Base-by-base conservation (phyloP, 2,888 invertebrate genomes). In the Erynnis tages region DNA sequence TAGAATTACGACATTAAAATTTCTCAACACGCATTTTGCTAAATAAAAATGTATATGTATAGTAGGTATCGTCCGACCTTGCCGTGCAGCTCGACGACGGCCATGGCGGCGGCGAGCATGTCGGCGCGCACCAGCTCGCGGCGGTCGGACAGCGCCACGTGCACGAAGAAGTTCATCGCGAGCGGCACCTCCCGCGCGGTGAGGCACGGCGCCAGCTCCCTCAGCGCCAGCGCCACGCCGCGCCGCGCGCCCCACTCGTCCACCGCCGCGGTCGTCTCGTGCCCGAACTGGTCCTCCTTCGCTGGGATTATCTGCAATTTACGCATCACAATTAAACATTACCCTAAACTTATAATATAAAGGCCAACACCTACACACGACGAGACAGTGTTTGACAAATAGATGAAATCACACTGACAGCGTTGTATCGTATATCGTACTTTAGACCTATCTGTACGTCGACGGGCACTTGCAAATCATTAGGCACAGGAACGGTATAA, bases 51-150 rank as follows among this genome's bases (percentile, higher is more conserved):
- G 14, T 10, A 8, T 41, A 14, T 25, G 29, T 11, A n/a, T 46
- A 2, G 0, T n/a, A n/a, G n/a, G n/a, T n/a, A n/a, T n/a, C n/a
- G n/a, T n/a, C 5, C 47, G 25, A 94, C 94, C 90, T 97, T 97
- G 21, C 99, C 99, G 82, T 99, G 98, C 48, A 95, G 88, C 73
- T 98, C 96, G 1, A 99, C 96, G 55, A 96, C 93, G 41, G 94
- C 94, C 61, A 98, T 92, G n/a, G 98, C 98, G 8, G 98, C 97
- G 58, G 94, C 94, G 53, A 98, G 90, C 98, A 99, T 98, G 78
- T 96, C 94, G 17, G 94, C 94, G 48, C 97, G 92, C 13, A 97
- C 97, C 29, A 91, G 90, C 61, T 93, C 93, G 73, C 94, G 92
- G 14, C 98, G 91, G 90, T 99, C 99, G 1, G 94, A 94, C 34